A percentile compares a stretch with the other conserved stretches of the same genome.
phyloP scores from a whole-genome alignment of 2,113 vertebrate genomes.

The Polyodon spathula region DNA sequence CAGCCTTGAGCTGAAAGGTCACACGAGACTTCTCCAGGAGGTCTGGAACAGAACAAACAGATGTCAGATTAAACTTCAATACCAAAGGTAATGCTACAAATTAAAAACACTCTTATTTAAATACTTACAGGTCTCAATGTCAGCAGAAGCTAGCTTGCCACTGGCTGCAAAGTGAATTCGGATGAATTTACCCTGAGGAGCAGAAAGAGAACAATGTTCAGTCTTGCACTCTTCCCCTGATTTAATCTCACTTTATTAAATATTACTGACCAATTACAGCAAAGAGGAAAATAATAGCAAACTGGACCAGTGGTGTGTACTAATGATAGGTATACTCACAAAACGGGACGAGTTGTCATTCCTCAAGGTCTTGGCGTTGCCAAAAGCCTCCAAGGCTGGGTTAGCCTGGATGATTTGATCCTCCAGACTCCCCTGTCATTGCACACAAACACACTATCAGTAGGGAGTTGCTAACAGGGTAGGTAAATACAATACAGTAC shows the following conservation, averaged over 20 bases:
- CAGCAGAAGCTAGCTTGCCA: constrained; percentile 81
- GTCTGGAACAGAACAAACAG: constrained; percentile 44
- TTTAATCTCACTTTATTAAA: no score
- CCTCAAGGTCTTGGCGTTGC: constrained; percentile 73
- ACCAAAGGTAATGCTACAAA: constrained; percentile 13
- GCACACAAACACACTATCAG: neutral
- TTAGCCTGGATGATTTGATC: constrained; percentile 78
- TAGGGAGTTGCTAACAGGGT: no score
- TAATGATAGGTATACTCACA: constrained; percentile 48
- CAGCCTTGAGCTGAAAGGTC: constrained; percentile 85
- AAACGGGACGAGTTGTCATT: constrained; percentile 84
- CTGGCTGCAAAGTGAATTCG: constrained; percentile 83
- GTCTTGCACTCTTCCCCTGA: neutral
- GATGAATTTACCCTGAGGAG: constrained; percentile 82
- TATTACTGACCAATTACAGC: no score
- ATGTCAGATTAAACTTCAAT: neutral
- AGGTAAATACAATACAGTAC: no score
- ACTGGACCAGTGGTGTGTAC: no score
- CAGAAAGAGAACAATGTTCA: neutral
- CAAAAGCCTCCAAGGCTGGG: constrained; percentile 69
- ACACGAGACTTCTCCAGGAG: constrained; percentile 84
- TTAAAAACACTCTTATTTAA: neutral
- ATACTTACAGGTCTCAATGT: constrained; percentile 86
- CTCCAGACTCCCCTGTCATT: constrained; percentile 63
- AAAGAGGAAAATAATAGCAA: no score